These are phyloP conservation scores for Epinephelus moara DNA, from an alignment of 2,113 vertebrate genomes.

Conservation along the genomic window DNA sequence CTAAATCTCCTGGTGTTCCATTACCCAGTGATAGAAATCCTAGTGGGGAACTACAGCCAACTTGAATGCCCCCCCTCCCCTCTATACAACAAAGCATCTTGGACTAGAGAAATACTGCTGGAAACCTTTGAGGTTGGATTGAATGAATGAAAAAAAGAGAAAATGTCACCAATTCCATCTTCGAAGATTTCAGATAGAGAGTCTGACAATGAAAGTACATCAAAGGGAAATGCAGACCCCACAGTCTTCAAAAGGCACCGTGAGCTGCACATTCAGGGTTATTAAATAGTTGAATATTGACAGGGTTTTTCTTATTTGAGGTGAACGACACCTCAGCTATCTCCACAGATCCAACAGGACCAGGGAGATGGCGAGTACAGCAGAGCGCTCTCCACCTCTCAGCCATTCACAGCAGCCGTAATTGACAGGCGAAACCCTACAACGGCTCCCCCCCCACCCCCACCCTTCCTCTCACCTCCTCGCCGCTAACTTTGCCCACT, in stretches of 20 bases:
- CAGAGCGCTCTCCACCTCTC: constrained; percentile 62
- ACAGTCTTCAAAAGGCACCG: constrained; percentile 81
- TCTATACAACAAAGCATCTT: constrained; percentile 76
- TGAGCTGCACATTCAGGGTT: constrained; percentile 80
- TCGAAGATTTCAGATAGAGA: constrained; percentile 81
- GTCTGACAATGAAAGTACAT: constrained; percentile 84
- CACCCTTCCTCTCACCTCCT: constrained; percentile 29
- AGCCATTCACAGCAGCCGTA: constrained; percentile 69
- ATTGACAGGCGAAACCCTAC: constrained; percentile 76
- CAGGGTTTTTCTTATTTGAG: constrained; percentile 77
- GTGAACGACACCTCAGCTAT: constrained; percentile 76
- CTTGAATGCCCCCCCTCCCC: constrained; percentile 54
- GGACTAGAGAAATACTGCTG: constrained; percentile 71
- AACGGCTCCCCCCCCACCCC: background rate
- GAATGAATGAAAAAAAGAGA: constrained; percentile 82
- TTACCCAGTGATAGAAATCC: constrained; percentile 74
- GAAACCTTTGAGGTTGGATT: constrained; percentile 84
- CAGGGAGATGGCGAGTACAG: constrained; percentile 64
- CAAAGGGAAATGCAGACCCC: constrained; percentile 83
- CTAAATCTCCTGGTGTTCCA: constrained; percentile 71
- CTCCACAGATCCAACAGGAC: constrained; percentile 74
- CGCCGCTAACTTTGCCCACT: constrained; percentile 68
- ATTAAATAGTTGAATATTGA: constrained; percentile 87
- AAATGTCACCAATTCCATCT: constrained; percentile 84
- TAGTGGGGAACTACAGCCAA: constrained; percentile 69